Conservation (phyloP, 2,888 invertebrate species). For the Aproaerema taeniolella region DNA sequence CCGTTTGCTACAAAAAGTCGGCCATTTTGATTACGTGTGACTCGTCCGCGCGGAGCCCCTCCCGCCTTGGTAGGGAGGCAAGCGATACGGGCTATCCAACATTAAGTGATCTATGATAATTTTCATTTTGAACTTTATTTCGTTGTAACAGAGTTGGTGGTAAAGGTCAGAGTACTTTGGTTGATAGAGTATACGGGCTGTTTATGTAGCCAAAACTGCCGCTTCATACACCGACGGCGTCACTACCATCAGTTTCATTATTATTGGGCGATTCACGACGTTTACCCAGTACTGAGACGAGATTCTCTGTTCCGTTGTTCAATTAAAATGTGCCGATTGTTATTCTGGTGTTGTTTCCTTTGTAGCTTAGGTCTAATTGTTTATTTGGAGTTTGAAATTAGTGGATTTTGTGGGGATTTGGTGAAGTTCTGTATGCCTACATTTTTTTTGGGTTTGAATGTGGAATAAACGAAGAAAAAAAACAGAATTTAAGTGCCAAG, state of each 20-base stretch:
- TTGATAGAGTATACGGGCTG: constrained; percentile 65
- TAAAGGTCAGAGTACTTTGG: constrained; percentile 29
- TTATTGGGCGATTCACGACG: constrained; percentile 77
- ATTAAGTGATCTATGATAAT: too few relatives aligned
- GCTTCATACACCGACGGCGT: constrained; percentile 76
- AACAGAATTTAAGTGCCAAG: too few relatives aligned
- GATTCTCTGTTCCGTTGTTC: constrained; percentile 66
- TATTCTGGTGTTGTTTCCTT: constrained; percentile 46
- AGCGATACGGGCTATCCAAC: constrained; percentile 38
- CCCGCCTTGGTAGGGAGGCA: constrained; percentile 53
- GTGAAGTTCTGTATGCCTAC: too few relatives aligned
- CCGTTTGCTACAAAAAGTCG: constrained; percentile 46
- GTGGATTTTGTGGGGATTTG: background rate
- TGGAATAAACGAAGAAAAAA: too few relatives aligned
- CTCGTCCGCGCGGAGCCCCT: constrained; percentile 51
- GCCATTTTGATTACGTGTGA: constrained; percentile 70
- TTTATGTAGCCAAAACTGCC: constrained; percentile 77
- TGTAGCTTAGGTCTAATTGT: background rate
- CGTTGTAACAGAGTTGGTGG: constrained; percentile 22
- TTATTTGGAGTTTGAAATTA: background rate
- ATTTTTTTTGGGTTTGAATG: background rate
- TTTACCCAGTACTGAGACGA: constrained; percentile 60
- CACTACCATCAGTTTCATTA: constrained; percentile 76
- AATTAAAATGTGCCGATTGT: constrained; percentile 66
- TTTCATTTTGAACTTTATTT: too few relatives aligned